Percentiles rank a stretch among this genome's conserved stretches.
Conservation (phyloP, 2,113 vertebrate genomes). For the Sylvilagus bachmani region DNA sequence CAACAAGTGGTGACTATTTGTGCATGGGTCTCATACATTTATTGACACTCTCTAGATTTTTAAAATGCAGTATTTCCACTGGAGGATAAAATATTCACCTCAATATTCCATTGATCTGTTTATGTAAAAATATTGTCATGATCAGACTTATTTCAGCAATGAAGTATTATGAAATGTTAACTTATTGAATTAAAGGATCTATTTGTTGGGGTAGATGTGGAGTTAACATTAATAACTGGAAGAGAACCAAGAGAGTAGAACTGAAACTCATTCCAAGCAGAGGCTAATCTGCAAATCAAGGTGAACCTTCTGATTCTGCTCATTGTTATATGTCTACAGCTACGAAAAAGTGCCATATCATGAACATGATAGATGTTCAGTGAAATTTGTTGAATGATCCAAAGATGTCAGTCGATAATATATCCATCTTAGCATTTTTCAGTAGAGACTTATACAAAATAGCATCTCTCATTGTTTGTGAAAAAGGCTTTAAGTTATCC, state of each 20-base stretch:
- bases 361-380: not conserved
- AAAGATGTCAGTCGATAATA: not conserved
- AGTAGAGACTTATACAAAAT: constrained; percentile 27
- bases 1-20: not conserved
- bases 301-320: not conserved
- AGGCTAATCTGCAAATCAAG: not conserved
- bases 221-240: not conserved
- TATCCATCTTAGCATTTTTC: not conserved
- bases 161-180: not conserved
- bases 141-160: not conserved
- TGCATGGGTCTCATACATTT: not conserved
- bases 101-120: not conserved
- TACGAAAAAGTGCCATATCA: not conserved
- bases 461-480: not conserved
- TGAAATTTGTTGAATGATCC: not conserved
- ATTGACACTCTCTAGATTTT: not conserved
- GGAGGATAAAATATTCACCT: not conserved
- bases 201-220: not conserved
- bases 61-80: not conserved
- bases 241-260: not conserved
- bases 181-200: not conserved
- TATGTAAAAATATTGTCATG: not conserved
- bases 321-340: not conserved
- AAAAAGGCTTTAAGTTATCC: not conserved
- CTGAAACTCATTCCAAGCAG: not conserved